Evolutionary conservation across 2,888 invertebrate genomes (phyloP).

Genomic region (Acanthococcus lagerstroemiae): DNA sequence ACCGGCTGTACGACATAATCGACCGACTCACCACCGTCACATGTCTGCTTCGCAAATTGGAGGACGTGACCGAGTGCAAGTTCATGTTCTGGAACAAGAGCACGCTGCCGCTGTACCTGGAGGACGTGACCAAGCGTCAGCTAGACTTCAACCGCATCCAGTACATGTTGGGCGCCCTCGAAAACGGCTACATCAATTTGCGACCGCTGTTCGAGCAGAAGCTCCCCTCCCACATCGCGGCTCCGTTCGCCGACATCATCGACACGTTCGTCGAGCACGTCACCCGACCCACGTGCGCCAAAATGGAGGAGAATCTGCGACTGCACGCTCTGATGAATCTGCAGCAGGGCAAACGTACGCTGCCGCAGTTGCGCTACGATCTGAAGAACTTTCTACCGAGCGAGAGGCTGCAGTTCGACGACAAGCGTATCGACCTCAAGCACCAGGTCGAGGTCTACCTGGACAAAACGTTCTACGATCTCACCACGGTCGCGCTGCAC

Average conservation of each 20-base stretch:
- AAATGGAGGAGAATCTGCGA: slow-evolving; percentile 85
- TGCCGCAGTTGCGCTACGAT: slow-evolving; percentile 43
- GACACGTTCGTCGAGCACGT: slow-evolving; percentile 1
- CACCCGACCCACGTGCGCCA: slow-evolving; percentile 64
- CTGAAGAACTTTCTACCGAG: background rate
- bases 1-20: background rate
- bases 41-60: slow-evolving; percentile 41
- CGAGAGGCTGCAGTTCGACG: background rate
- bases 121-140: slow-evolving; percentile 48
- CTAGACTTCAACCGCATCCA: slow-evolving; percentile 9
- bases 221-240: background rate
- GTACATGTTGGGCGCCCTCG: slow-evolving; percentile 9
- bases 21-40: background rate
- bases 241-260: background rate
- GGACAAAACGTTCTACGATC: slow-evolving; percentile 89
- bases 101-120: slow-evolving; percentile 63
- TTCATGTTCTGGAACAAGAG: slow-evolving; percentile 69
- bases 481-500: slow-evolving; percentile 91
- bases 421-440: background rate
- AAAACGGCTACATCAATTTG: background rate
- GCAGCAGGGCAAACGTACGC: slow-evolving; percentile 47
- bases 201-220: background rate
- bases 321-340: slow-evolving; percentile 86
- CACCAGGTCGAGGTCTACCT: slow-evolving; percentile 71
- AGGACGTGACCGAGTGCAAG: slow-evolving; percentile 58